Percentiles rank a stretch among this genome's conserved stretches.
Evolutionary conservation across 2,797 vertebrate genomes (phyloP).

Genomic region (Lagodon rhomboides): DNA sequence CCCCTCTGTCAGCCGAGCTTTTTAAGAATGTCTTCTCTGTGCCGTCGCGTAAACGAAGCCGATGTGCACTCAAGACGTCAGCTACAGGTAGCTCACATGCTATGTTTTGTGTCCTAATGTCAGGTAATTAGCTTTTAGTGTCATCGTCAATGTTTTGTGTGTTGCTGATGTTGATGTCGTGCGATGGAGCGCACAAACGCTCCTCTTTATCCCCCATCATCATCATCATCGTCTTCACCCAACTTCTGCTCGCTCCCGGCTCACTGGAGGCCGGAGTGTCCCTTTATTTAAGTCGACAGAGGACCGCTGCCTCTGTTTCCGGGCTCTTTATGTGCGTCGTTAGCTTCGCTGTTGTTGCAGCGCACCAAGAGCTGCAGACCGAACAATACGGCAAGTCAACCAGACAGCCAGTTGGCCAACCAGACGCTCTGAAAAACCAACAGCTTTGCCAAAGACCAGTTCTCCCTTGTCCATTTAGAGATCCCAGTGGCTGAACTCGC

Average conservation of each 20-base stretch:
- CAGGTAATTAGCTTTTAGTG: neutral
- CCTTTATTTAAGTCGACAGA: neutral
- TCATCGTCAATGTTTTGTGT: neutral
- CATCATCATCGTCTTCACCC: neutral
- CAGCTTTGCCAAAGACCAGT: too few species aligned
- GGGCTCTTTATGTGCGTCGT: neutral
- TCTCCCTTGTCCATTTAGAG: too few species aligned
- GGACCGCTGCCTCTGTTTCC: neutral
- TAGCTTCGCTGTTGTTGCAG: neutral
- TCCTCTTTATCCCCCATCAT: neutral
- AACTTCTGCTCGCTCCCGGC: neutral
- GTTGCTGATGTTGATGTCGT: neutral
- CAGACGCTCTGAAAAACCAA: neutral
- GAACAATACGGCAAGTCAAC: constrained; percentile 2
- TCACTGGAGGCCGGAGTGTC: neutral
- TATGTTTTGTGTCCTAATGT: neutral
- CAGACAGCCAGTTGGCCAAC: neutral
- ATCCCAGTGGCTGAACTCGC: too few species aligned
- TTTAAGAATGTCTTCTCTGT: constrained; percentile 49
- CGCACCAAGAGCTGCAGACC: neutral
- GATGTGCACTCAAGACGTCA: neutral
- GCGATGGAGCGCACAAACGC: too few species aligned
- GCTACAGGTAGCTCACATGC: neutral
- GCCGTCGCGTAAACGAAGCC: constrained; percentile 28
- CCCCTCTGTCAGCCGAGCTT: constrained; percentile 34